Evolutionary conservation across 23 tunicate species (phyloP), one percentile per base, ranked within the genome.

Genomic region (Ascidia mentula): DNA sequence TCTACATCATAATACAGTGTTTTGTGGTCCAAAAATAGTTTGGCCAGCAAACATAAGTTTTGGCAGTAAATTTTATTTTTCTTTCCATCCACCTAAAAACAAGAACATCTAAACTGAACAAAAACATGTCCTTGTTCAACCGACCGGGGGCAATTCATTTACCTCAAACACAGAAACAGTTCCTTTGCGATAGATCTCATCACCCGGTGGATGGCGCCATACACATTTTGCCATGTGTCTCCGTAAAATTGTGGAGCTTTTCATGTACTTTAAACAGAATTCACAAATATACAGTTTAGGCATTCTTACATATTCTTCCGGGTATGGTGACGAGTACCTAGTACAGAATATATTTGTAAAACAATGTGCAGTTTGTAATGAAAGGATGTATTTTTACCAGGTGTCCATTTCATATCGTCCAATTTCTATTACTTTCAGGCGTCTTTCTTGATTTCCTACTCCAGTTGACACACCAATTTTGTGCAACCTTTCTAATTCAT

Each of bases 51-150:
- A 78, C 99, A 96, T 30, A 96, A 72, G 59, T 96, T 96, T 38
- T 93, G 92, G 72, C 99, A 90, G 88, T 96, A 96, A n/a, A 86
- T 91, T 72, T 95, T 95, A 45, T 87, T 91, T 69, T 90, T 90
- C 76, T 87, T 76, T 22, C 99, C 99, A 37, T 96, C 99, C 0
- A 96, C 97, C 89, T 89, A 65, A 53, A 5, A 53, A 3, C 22
- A 5, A 5, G 24, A 6, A 53, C 53, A 42, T 42, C 53, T 42
- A 42, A 42, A 42, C 15, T 42, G 53, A 9, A 42, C 12, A 15
- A 9, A 42, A 9, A 42, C 15, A 15, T 15, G 15, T 42, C 15
- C 12, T 42, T 42, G 12, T 12, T 42, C 15, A 42, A 42, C 15
- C 12, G 15, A 42, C 53, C 15, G 53, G 53, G n/a, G n/a, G n/a